phyloP scores from a whole-genome alignment of 2,888 invertebrate species.

The Chrysodeixis includens region DNA sequence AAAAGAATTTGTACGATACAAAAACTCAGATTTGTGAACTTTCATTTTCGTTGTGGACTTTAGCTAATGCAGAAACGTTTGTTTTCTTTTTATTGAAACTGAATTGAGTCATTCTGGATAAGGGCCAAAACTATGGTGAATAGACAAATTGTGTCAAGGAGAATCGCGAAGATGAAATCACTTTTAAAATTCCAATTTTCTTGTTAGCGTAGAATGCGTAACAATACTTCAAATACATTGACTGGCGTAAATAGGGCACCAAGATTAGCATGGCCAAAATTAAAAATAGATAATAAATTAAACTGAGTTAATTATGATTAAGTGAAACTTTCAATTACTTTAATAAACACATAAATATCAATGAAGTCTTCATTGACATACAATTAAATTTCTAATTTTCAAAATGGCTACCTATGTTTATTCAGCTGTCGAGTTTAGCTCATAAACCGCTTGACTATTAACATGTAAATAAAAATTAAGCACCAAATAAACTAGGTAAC shows the following conservation, averaged over 20 bases:
- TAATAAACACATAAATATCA: neutral
- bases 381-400: constrained; percentile 21
- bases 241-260: neutral
- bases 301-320: neutral
- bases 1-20: too few relatives aligned
- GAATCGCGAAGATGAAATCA: neutral
- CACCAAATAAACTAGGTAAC: constrained; percentile 36
- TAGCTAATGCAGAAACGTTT: neutral
- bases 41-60: too few relatives aligned
- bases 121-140: neutral
- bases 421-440: constrained; percentile 41
- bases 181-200: neutral
- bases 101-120: neutral
- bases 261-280: neutral
- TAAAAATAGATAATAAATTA: too few relatives aligned
- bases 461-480: constrained; percentile 39
- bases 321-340: neutral
- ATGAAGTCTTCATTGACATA: neutral
- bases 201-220: neutral
- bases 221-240: neutral
- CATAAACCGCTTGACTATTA: constrained; percentile 46
- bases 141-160: neutral
- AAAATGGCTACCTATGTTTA: constrained; percentile 39
- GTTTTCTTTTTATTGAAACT: neutral
- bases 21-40: too few relatives aligned